Conservation (phyloP, 2,888 invertebrate species). For the Timandra comae region DNA sequence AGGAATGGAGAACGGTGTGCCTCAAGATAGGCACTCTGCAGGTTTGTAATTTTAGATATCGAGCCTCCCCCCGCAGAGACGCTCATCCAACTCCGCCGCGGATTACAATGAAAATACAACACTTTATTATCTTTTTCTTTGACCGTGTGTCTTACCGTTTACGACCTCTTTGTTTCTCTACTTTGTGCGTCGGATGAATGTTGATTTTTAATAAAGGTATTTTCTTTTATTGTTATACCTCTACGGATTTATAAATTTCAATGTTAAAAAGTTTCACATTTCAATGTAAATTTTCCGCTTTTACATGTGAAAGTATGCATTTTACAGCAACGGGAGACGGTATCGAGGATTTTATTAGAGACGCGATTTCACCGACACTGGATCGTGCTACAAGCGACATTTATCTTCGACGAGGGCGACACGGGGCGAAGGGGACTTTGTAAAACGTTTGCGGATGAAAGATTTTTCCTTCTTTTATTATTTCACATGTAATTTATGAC, state of each 20-base stretch:
- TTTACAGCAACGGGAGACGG: constrained; percentile 28
- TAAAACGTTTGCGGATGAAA: constrained; percentile 63
- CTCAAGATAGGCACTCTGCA: constrained; percentile 66
- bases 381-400: constrained; percentile 60
- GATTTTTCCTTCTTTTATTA: constrained; percentile 64
- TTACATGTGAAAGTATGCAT: constrained; percentile 14
- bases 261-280: constrained; percentile 1
- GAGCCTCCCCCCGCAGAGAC: constrained; percentile 46
- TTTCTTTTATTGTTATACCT: constrained; percentile 40
- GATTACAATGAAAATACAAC: constrained; percentile 73
- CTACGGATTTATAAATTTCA: constrained; percentile 3
- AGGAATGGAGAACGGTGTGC: constrained; percentile 58
- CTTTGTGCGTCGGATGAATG: constrained; percentile 31
- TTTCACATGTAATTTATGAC: constrained; percentile 68
- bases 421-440: constrained; percentile 41
- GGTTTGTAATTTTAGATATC: constrained; percentile 74
- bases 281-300: constrained; percentile 3
- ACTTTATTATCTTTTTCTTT: constrained; percentile 68
- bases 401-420: constrained; percentile 48
- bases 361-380: constrained; percentile 51
- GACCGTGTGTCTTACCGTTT: constrained; percentile 66
- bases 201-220: constrained; percentile 44
- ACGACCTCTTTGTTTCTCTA: constrained; percentile 39
- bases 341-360: constrained; percentile 47
- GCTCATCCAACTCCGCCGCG: constrained; percentile 48